Evolutionary conservation across 2,797 vertebrate species (phyloP), one percentile per base, ranked within the genome.

Genomic region (Mormyrus proboscirostris): DNA sequence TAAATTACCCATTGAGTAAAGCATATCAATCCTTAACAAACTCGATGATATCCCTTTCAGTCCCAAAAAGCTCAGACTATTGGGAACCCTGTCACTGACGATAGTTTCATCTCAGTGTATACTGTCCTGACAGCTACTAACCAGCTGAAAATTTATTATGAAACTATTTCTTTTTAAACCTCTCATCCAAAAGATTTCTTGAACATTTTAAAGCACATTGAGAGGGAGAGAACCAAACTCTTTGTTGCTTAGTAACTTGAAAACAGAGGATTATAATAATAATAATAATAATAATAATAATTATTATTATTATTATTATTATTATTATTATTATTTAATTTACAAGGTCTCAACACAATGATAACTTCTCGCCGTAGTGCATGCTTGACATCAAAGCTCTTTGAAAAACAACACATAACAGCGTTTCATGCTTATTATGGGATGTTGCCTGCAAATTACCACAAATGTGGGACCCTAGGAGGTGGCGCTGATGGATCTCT

Each of bases 1-100:
- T 96, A 95, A 96, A 95, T 93, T 92, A 95, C 93, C 92, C 93
- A 92, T 95, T 96, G 95, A 96, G 96, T 96, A 96, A 95, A 96
- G 96, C 94, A 95, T 95, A 94, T 95, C 94, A 95, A 93, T 94
- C 93, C 94, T 94, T 59, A 41, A 57, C 49, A 86, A 87, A 38
- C 85, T 38, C 16, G 2, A 38, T 9, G 22, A 7, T n/a, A 38
- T 87, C 85, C 33, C 29, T 57, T 87, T 38, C 53, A 57, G 50
- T 14, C 57, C 53, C 16, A 22, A 38, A 87, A 33, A 16, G 7
- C 25, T 2, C 29, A 53, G 51, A 16, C 53, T 3, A 29, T 16
- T 57, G 85, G 85, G 29, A 38, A 0, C 33, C 33, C 14, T 53
- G 50, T 86, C 51, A 83, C 19, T 90, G 92, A 76, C 88, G 90